phyloP scores from a whole-genome alignment of 2,113 vertebrate species.

The Girardinichthys multiradiatus region DNA sequence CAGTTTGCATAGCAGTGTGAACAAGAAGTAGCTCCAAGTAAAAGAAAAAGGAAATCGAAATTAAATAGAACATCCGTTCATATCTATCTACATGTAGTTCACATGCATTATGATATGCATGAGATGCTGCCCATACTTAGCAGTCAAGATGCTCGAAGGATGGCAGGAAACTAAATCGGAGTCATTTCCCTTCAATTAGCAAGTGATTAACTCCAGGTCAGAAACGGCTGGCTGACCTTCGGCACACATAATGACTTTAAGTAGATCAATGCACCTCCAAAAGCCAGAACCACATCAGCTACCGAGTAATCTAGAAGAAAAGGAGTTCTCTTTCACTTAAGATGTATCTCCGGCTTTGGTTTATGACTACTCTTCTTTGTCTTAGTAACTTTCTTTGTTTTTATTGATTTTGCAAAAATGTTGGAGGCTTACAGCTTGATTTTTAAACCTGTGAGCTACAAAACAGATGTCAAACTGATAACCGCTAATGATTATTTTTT shows the following conservation, averaged over 20 bases:
- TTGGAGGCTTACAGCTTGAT: not conserved
- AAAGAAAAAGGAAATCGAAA: not conserved
- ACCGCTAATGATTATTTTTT: too few relatives aligned
- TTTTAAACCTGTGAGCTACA: not conserved
- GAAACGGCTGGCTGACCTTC: slow-evolving; percentile 63
- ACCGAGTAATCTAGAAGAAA: not conserved
- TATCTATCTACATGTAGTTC: slow-evolving; percentile 30
- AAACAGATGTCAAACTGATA: not conserved
- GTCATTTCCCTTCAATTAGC: slow-evolving; percentile 74
- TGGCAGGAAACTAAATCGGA: slow-evolving; percentile 64
- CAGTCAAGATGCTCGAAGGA: slow-evolving; percentile 27
- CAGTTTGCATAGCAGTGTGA: slow-evolving; percentile 45
- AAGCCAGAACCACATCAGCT: slow-evolving; percentile 11
- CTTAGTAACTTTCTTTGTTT: not conserved
- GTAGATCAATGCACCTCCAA: slow-evolving; percentile 63
- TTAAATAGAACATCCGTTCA: not conserved
- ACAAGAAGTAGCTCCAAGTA: not conserved
- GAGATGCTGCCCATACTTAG: slow-evolving; percentile 45
- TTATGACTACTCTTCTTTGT: slow-evolving; percentile 4
- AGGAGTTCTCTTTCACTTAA: slow-evolving; percentile 3
- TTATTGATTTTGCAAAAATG: accelerated
- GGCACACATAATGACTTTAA: slow-evolving; percentile 63
- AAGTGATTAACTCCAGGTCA: slow-evolving; percentile 74
- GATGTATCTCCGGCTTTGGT: slow-evolving; percentile 12
- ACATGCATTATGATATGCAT: slow-evolving; percentile 36